Conservation (phyloP, 2,888 invertebrate species). For the Troides oblongomaculatus region DNA sequence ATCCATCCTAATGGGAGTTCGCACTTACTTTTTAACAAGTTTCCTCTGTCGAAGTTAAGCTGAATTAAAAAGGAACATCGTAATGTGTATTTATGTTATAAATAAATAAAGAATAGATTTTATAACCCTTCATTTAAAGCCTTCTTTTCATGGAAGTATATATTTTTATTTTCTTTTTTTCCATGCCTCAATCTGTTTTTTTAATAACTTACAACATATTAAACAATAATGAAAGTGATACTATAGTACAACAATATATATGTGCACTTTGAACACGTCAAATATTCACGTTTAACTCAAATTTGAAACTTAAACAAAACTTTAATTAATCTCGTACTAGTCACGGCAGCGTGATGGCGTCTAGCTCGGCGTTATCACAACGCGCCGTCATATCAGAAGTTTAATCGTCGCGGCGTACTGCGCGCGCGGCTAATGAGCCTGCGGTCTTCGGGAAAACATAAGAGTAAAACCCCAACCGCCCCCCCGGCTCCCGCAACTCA, state of each 20-base stretch:
- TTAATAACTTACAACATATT: too few species aligned
- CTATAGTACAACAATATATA: background rate
- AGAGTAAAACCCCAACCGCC: constrained; percentile 47
- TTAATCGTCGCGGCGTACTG: constrained; percentile 70
- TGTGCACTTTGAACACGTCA: constrained; percentile 4
- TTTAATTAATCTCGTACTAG: constrained; percentile 57
- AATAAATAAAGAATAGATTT: too few species aligned
- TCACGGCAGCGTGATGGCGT: constrained; percentile 44
- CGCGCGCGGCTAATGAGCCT: constrained; percentile 75
- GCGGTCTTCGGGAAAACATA: constrained; percentile 72
- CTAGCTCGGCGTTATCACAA: constrained; percentile 58
- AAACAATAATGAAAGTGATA: too few species aligned
- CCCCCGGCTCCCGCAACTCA: constrained; percentile 40
- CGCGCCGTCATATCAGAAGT: constrained; percentile 64
- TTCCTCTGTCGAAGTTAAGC: constrained; percentile 39
- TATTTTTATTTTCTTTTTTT: too few species aligned
- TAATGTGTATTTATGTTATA: constrained; percentile 6
- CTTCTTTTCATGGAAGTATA: too few species aligned
- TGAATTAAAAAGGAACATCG: constrained; percentile 46
- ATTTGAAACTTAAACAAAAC: constrained; percentile 46
- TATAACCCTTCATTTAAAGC: too few species aligned
- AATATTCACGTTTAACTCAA: constrained; percentile 20
- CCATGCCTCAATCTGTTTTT: too few species aligned
- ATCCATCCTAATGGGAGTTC: constrained; percentile 46
- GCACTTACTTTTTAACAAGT: constrained; percentile 71